Evolutionary conservation across 2,797 vertebrate species (phyloP).

Genomic region (Bradypus variegatus): DNA sequence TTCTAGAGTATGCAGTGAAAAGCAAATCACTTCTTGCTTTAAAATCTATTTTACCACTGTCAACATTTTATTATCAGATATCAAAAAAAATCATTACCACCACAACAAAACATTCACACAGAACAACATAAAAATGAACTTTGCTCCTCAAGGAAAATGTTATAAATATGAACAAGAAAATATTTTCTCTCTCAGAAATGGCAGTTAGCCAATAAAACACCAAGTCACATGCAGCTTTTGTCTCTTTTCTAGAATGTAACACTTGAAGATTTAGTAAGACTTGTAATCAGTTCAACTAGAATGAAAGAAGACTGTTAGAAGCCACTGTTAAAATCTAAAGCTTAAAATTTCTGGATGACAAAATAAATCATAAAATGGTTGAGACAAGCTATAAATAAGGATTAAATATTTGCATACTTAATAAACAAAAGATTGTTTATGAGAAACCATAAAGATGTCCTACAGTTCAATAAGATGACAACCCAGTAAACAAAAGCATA

Average conservation of each 20-base stretch:
- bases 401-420: not conserved
- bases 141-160: slow-evolving; percentile 33
- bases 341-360: not conserved
- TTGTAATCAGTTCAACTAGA: not conserved
- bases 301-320: not conserved
- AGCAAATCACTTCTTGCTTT: slow-evolving; percentile 43
- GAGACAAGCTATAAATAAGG: not conserved
- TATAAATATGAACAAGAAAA: slow-evolving; percentile 28
- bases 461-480: not conserved
- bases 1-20: slow-evolving; percentile 10
- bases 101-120: not conserved
- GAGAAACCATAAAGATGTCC: not conserved
- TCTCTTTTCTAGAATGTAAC: not conserved
- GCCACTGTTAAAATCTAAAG: not conserved
- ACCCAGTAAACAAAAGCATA: not conserved
- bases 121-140: slow-evolving; percentile 32
- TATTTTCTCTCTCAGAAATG: not conserved
- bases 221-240: not conserved
- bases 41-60: slow-evolving; percentile 48
- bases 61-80: slow-evolving; percentile 55
- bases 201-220: not conserved
- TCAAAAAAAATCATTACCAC: slow-evolving; percentile 45
- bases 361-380: not conserved
- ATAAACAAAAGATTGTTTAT: not conserved
- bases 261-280: not conserved